A percentile compares a stretch with the other conserved stretches of the same genome.
Conservation (phyloP, 2,888 invertebrate species). For the Proisotoma minuta region DNA sequence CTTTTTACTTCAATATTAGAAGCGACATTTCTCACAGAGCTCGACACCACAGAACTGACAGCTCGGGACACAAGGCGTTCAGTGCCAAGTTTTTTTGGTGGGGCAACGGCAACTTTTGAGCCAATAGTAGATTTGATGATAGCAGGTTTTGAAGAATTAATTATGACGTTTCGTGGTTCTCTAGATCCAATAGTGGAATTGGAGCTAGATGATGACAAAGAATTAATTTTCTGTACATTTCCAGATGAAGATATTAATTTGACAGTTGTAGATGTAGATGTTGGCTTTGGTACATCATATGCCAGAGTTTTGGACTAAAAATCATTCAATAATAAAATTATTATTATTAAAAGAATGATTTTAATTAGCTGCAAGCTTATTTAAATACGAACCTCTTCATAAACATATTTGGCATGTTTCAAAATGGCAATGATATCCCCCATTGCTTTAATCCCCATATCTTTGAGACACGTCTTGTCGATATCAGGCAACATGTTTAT, state of each 20-base stretch:
- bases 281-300: background rate
- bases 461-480: slow-evolving; percentile 77
- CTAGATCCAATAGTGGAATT: background rate
- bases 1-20: background rate
- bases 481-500: slow-evolving; percentile 80
- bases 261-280: background rate
- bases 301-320: slow-evolving; percentile 2
- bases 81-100: background rate
- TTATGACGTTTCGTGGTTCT: background rate
- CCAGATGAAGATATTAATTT: background rate
- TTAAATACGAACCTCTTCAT: slow-evolving; percentile 52
- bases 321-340: background rate
- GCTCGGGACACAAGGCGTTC: background rate
- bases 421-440: slow-evolving; percentile 56
- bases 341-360: background rate
- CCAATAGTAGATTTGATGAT: background rate
- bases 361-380: background rate
- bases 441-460: slow-evolving; percentile 71
- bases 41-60: background rate
- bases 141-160: background rate
- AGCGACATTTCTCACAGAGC: background rate
- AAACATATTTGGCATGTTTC: slow-evolving; percentile 59
- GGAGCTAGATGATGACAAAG: background rate
- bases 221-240: background rate
- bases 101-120: background rate